Evolutionary conservation across 2,797 vertebrate species (phyloP).

Genomic region (Myotis pilosus): DNA sequence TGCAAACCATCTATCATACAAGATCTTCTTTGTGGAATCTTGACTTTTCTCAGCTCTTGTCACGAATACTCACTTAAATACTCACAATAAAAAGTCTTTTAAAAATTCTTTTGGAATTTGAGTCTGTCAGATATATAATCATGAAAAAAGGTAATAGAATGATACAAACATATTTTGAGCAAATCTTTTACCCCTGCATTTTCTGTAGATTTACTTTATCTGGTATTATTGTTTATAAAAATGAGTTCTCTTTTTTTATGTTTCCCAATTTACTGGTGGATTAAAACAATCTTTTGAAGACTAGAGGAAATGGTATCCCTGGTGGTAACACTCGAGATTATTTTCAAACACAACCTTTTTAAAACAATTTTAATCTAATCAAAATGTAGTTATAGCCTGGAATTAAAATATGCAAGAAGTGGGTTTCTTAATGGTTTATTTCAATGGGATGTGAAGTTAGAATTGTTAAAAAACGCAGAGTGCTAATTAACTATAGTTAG

Average conservation of each 20-base stretch:
- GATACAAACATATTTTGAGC: background rate
- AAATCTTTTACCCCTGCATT: background rate
- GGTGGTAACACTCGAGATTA: slow-evolving; percentile 63
- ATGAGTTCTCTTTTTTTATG: background rate
- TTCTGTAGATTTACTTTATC: background rate
- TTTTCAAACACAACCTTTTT: slow-evolving; percentile 68
- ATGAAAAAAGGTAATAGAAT: slow-evolving; percentile 14
- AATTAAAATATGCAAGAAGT: slow-evolving; percentile 67
- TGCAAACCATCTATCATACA: background rate
- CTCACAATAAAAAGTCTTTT: background rate
- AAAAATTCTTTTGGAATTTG: background rate
- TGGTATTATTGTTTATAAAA: background rate
- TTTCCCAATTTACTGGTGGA: background rate
- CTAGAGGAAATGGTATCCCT: slow-evolving; percentile 40
- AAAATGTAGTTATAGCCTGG: slow-evolving; percentile 63
- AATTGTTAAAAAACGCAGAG: slow-evolving; percentile 69
- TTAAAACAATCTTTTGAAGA: slow-evolving; percentile 44
- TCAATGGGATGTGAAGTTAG: slow-evolving; percentile 71
- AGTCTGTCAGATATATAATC: background rate
- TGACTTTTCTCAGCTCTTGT: slow-evolving; percentile 17
- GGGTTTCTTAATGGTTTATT: slow-evolving; percentile 72
- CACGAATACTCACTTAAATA: slow-evolving; percentile 10
- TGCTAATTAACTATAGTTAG: slow-evolving; percentile 66
- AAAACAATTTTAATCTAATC: slow-evolving; percentile 72
- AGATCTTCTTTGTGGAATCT: slow-evolving; percentile 27